These are phyloP conservation scores for Orthonyx spaldingii DNA, from an alignment of 2,113 vertebrate genomes.

Conservation along the genomic window DNA sequence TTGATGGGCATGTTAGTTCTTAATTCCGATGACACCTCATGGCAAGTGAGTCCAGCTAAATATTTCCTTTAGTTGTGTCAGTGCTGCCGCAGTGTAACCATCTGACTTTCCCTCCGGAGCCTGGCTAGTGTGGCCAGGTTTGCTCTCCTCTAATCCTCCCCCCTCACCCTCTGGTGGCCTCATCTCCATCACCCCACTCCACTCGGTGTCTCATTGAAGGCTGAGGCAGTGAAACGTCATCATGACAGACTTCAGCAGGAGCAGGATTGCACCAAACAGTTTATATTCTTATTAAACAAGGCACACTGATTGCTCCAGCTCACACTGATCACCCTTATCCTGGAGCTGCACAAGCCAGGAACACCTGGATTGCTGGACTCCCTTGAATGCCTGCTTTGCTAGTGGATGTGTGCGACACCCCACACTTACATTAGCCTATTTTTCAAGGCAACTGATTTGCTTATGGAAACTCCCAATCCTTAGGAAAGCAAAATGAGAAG, in stretches of 20 bases:
- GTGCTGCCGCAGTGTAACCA: accelerated
- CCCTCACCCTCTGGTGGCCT: neutral
- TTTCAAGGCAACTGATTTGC: neutral
- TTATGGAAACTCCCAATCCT: neutral
- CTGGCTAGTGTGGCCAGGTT: neutral
- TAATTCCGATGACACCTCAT: neutral
- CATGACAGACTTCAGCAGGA: neutral
- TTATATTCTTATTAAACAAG: neutral
- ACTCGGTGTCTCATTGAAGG: neutral
- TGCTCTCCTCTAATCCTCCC: neutral
- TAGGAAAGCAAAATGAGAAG: neutral
- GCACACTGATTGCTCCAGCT: neutral
- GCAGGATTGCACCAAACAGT: neutral
- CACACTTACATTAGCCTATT: neutral
- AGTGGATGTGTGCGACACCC: neutral
- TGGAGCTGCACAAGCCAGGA: neutral
- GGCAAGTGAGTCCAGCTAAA: neutral
- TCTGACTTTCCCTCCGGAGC: neutral
- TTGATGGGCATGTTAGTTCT: neutral
- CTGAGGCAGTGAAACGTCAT: neutral
- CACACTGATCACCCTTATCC: neutral
- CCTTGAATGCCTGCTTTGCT: neutral
- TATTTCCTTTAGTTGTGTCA: neutral
- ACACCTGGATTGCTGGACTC: neutral
- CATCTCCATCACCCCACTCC: accelerated